Percentiles rank a stretch among this genome's conserved stretches.
Evolutionary conservation across 2,888 invertebrate genomes (phyloP).

Genomic region (Podotricha telesiphe): DNA sequence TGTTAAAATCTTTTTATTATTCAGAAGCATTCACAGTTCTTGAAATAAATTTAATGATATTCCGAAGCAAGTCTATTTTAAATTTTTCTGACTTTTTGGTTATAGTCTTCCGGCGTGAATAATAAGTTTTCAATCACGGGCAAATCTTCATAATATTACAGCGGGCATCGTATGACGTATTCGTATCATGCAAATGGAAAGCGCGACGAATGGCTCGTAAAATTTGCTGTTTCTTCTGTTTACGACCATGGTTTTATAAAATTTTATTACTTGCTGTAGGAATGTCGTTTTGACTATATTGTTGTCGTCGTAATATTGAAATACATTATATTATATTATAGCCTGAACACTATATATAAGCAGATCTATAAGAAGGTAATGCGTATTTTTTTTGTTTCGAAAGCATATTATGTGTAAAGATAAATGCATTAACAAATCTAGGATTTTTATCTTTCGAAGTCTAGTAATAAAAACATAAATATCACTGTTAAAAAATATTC

Average conservation of each 20-base stretch:
- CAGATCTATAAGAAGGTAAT: background rate
- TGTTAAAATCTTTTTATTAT: conserved; percentile 72
- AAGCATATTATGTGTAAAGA: too few species aligned
- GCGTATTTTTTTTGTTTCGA: too few species aligned
- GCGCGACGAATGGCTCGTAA: conserved; percentile 77
- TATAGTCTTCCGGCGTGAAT: background rate
- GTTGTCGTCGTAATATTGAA: conserved; percentile 40
- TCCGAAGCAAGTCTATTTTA: conserved; percentile 7
- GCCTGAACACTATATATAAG: background rate
- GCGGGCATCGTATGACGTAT: conserved; percentile 57
- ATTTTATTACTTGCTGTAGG: conserved; percentile 67
- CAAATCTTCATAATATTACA: conserved; percentile 9
- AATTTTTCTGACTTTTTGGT: background rate
- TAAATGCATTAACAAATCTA: too few species aligned
- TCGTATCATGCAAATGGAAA: conserved; percentile 77
- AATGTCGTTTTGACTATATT: conserved; percentile 51
- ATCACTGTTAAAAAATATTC: too few species aligned
- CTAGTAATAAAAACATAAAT: too few species aligned
- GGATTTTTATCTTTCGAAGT: too few species aligned
- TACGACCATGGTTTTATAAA: conserved; percentile 78
- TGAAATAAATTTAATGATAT: conserved; percentile 52
- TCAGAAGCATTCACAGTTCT: conserved; percentile 70
- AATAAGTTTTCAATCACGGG: conserved; percentile 19
- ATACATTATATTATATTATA: conserved; percentile 28
- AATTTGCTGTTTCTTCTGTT: conserved; percentile 78